A percentile compares a stretch with the other conserved stretches of the same genome.
Evolutionary conservation across 2,888 invertebrate genomes (phyloP).

Genomic region (Acleris emargana): DNA sequence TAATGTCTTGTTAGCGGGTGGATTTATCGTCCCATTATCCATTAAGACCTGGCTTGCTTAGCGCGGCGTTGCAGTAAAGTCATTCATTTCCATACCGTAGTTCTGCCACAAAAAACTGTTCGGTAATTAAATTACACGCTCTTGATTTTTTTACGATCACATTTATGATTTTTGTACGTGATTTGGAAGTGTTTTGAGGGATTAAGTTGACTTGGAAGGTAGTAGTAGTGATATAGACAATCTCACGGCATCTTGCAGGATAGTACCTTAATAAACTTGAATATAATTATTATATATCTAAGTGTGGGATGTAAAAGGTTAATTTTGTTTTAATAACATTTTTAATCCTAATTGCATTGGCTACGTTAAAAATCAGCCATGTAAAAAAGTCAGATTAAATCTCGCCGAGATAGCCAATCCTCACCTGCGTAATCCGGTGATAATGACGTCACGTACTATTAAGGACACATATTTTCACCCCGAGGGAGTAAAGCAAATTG

Average conservation of each 20-base stretch:
- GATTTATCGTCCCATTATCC: constrained; percentile 26
- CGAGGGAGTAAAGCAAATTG: constrained; percentile 70
- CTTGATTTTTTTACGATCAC: not conserved
- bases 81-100: constrained; percentile 14
- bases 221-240: too few species aligned
- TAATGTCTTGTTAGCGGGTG: constrained; percentile 29
- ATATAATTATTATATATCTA: too few species aligned
- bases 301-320: too few species aligned
- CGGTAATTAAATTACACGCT: not conserved
- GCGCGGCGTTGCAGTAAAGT: constrained; percentile 21
- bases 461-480: constrained; percentile 60
- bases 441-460: constrained; percentile 74
- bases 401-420: constrained; percentile 43
- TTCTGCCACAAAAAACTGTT: not conserved
- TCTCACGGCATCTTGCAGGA: too few species aligned
- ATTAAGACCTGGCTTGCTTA: constrained; percentile 30
- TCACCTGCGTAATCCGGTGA: constrained; percentile 56
- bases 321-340: too few species aligned
- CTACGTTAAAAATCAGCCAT: not conserved
- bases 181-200: too few species aligned
- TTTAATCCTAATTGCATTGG: too few species aligned
- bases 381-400: constrained; percentile 45
- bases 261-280: too few species aligned
- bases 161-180: too few species aligned
- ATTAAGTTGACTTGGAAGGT: too few species aligned